Base-by-base conservation (phyloP, 2,888 invertebrate genomes). In the Diarsia brunnea region DNA sequence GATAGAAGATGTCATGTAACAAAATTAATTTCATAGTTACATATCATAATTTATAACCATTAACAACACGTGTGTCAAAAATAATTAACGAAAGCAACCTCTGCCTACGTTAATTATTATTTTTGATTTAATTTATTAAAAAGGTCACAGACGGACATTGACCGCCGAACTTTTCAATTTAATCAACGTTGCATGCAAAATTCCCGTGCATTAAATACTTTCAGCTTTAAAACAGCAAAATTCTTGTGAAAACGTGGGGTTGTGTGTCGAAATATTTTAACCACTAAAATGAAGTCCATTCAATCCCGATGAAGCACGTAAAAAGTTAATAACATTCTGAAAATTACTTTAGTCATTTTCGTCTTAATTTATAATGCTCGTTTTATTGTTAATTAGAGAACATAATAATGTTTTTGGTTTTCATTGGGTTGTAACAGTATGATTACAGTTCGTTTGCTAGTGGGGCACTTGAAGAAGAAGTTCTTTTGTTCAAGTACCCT, bases 101-200 rank as follows among this genome's bases (percentile, higher is more conserved):
- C 8, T 38, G 38, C 38, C 38, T 38, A 38, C 38, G 38, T 38
- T 38, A 38, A 38, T 38, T 38, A 38, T 38, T 38, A 38, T 38
- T 38, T 38, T 49, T n/a, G 4, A 43, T 58, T 58, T 43, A n/a
- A 58, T 78, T 58, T 51, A 21, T 24, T 27, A 5, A 47, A 68
- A 81, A 79, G 65, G 45, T 70, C 53, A n/a, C 43, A 63, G 70
- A 70, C 77, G 70, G 53, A 49, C 77, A 63, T 27, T 65, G 47
- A 47, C 69, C 69, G 31, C 66, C 24, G 53, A 49, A 63, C 47
- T 76, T 43, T 61, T 68, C 31, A 66, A 61, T 77, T 82, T 79
- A 66, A 76, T 82, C 31, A 79, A 70, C 38, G 49, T 66, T 43
- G 31, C 45, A 51, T 64, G 63, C 45, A 14, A 75, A 79, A 69